phyloP scores from a whole-genome alignment of 2,113 vertebrate genomes.

The Sinosuthora webbiana region DNA sequence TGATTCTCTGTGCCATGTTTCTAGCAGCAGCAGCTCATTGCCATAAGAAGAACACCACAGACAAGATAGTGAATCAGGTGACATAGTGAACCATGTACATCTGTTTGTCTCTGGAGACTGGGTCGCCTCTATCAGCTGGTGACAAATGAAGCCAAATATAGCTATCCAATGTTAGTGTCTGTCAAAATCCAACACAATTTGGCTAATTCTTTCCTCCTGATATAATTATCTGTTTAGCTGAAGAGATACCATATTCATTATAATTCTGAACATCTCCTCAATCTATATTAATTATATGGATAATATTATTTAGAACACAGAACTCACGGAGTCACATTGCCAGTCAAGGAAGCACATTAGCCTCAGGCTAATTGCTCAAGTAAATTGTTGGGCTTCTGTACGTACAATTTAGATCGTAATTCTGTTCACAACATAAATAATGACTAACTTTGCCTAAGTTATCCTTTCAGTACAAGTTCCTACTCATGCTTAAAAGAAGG shows the following conservation, averaged over 20 bases:
- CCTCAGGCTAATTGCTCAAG: background rate
- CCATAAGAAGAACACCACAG: background rate
- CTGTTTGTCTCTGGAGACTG: background rate
- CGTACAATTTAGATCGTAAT: background rate
- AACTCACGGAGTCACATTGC: background rate
- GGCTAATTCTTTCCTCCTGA: slow-evolving; percentile 55
- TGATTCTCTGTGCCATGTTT: background rate
- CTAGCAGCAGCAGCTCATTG: background rate
- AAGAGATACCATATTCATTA: slow-evolving; percentile 48
- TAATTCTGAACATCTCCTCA: slow-evolving; percentile 45
- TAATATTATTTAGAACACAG: slow-evolving; percentile 46
- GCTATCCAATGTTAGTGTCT: background rate
- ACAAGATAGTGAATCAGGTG: background rate
- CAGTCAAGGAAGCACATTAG: slow-evolving; percentile 39
- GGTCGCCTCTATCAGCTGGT: background rate
- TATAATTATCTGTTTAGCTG: slow-evolving; percentile 44
- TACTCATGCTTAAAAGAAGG: background rate
- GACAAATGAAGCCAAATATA: background rate
- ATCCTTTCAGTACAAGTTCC: background rate
- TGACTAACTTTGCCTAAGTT: background rate
- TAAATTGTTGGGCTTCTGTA: background rate
- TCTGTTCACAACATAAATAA: background rate
- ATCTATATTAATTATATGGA: slow-evolving; percentile 47
- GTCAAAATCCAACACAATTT: slow-evolving; percentile 53
- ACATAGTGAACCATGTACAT: background rate